phyloP scores from a whole-genome alignment of 2,113 vertebrate genomes.

The Solea senegalensis region DNA sequence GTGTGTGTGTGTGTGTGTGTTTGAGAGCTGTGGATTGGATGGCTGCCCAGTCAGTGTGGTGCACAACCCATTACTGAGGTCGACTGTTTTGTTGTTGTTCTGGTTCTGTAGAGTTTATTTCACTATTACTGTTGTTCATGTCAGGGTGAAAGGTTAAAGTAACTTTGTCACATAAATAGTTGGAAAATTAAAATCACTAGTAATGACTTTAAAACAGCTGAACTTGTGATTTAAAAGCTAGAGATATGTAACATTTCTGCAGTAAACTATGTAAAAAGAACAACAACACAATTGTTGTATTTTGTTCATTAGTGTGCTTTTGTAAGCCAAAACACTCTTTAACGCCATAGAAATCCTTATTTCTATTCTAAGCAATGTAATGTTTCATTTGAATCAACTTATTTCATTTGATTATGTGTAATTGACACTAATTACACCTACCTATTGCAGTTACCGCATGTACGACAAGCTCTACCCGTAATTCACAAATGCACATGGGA shows the following conservation, averaged over 20 bases:
- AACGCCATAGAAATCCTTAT: too few relatives aligned
- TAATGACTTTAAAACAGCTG: not conserved
- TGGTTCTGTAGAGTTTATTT: not conserved
- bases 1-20: conserved; percentile 2
- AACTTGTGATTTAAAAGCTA: too few relatives aligned
- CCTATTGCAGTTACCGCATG: too few relatives aligned
- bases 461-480: too few relatives aligned
- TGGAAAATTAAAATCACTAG: not conserved
- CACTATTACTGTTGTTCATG: not conserved
- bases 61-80: conserved; percentile 20
- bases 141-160: not conserved
- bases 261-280: too few relatives aligned
- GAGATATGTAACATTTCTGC: too few relatives aligned
- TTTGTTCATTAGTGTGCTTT: not conserved
- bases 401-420: too few relatives aligned
- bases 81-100: conserved; percentile 3
- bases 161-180: not conserved
- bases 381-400: too few relatives aligned
- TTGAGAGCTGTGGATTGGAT: not conserved
- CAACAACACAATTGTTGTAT: not conserved
- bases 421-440: too few relatives aligned
- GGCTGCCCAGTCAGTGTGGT: conserved; percentile 7
- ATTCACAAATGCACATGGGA: too few relatives aligned
- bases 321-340: too few relatives aligned
- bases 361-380: too few relatives aligned